Base-by-base conservation (phyloP, 2,888 invertebrate genomes). In the Stenodera caucasica region DNA sequence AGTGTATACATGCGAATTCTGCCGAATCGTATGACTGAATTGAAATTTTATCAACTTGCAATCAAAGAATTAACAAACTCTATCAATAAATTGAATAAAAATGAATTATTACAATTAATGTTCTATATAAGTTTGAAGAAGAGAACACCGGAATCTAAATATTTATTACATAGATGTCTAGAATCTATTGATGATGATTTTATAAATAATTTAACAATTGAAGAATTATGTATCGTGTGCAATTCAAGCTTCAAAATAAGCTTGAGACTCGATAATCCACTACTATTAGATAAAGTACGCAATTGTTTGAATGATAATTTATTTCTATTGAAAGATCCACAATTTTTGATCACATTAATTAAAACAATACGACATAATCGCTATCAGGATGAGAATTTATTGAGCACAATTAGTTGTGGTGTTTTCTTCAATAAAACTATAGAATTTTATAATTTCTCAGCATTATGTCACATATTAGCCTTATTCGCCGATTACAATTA, bases 311-410 rank as follows among this genome's bases (percentile, higher is more conserved):
- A 78, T 60, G 66, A 76, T 30, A 76, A 82, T 64, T 72, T 81
- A 49, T 49, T 68, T 49, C 51, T 78, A 30, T 64, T 83, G 8
- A 72, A 74, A 52, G 81, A 83, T 70, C 71, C 77, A 26, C 74
- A 74, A 3, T 68, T 81, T 45, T 77, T 82, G 57, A 66, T 79
- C 14, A 77, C 80, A 11, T 64, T 83, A 3, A 71, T 82, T 37
- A 83, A 83, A 74, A 77, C 78, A 8, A 57, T 83, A 23, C 70
- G 81, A 60, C 77, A 77, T 33, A 79, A 79, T 67, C 70, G 77
- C 5, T 75, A 72, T 54, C 78, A 78, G 68, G 69, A 75, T 62
- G 76, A 81, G 35, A 75, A 80, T 67, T 65, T 77, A 49, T 69
- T 82, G 59, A 65, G 67, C 18, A 78, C 79, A 18, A 76, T 82